Evolutionary conservation across 37 sponge, comb jelly and placozoan species (phyloP), one percentile per base, ranked within the genome.

Genomic region (Haliclona indistincta): DNA sequence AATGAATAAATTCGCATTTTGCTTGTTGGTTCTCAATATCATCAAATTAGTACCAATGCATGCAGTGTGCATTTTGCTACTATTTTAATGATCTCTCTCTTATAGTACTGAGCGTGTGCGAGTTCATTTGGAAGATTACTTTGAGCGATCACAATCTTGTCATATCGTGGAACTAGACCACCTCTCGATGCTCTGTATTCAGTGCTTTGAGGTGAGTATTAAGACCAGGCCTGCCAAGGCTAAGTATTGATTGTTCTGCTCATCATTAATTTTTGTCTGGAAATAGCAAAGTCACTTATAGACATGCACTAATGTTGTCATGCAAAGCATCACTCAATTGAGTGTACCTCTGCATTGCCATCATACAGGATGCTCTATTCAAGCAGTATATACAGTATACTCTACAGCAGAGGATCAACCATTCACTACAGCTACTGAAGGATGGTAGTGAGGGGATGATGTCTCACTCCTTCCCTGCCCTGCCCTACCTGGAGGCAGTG

Each of bases 181-280:
- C 13, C 65, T 77, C 4, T 81, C 58, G 38, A 55, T 81, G 6
- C 53, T 81, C 35, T 71, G 71, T 43, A 64, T 54, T 22, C 77
- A 81, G 72, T 87, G 82, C 60, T 71, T 87, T 68, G 82, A 87
- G 72, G 82, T 81, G 2, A 64, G 36, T 26, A 38, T 68, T n/a
- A 33, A 68, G 1, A n/a, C 23, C 30, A 2, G 22, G 25, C 45
- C 20, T 2, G 7, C 4, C 22, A 39, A 38, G 25, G 2, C 43
- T 2, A 43, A 43, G 43, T 2, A 39, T 68, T 38, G n/a, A 68
- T 43, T 43, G 47, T 68, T 30, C 25, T 38, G 3, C 47, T 5
- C 42, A 30, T n/a, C 44, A 58, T 38, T 17, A 42, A 0, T 56
- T 4, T 63, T 20, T 71, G 55, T 25, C 51, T 13, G 45, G 17